Conservation (phyloP, 2,113 vertebrate species). For the Anser cygnoides region DNA sequence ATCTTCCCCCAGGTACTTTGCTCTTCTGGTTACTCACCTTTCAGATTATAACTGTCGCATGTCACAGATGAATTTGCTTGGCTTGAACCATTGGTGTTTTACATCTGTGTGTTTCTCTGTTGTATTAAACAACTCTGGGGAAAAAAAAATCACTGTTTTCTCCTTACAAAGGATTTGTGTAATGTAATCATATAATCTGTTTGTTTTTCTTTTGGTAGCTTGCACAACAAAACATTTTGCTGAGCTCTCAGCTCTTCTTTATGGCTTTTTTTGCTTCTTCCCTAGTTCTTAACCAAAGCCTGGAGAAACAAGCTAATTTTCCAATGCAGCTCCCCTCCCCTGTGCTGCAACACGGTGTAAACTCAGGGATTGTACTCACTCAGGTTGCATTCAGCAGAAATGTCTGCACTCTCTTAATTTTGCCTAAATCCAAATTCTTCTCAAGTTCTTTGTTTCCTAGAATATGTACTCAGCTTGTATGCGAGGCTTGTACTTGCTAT, state of each 20-base stretch:
- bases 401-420: neutral
- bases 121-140: neutral
- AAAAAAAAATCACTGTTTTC: neutral
- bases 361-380: fast-evolving
- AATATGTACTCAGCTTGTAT: fast-evolving
- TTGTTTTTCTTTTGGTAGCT: neutral
- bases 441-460: neutral
- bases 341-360: neutral
- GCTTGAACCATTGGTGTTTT: neutral
- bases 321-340: neutral
- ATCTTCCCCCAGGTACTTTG: neutral
- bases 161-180: neutral
- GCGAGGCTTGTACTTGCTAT: neutral
- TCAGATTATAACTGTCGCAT: neutral
- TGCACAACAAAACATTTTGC: neutral
- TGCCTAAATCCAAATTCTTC: neutral
- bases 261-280: neutral
- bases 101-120: neutral
- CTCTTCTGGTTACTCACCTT: neutral
- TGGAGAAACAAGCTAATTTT: neutral
- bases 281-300: neutral
- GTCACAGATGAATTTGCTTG: constrained; percentile 26
- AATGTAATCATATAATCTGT: neutral
- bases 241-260: neutral
- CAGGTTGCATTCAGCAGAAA: neutral